Evolutionary conservation across 2,113 vertebrate species (phyloP), one percentile per base, ranked within the genome.

Genomic region (Oriolus oriolus): DNA sequence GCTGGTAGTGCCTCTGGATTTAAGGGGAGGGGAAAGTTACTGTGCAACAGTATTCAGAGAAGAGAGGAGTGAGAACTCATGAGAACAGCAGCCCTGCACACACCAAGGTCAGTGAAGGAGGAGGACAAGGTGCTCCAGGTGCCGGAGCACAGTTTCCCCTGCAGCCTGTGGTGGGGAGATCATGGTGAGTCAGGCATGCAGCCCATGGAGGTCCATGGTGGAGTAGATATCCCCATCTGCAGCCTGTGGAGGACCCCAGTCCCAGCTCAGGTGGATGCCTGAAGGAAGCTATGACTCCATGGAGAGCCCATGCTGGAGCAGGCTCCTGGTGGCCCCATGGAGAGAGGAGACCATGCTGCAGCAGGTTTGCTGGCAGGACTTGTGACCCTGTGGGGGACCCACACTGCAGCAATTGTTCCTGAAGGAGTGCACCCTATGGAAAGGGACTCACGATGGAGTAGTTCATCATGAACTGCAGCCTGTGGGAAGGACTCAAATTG

Each of bases 181-280:
- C 41, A 12, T 1, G 13, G 18, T 13, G 47, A 39, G 10, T 14
- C 16, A 42, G 61, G 19, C 31, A 11, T 7, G 49, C 19, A 49
- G 54, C n/a, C 41, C 11, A 3, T 11, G 60, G 57, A 64, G 11
- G 20, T 31, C 26, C 65, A 26, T 21, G 31, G 41, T 15, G 50
- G 14, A 15, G 6, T 1, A 7, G 31, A 21, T 27, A 42, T 52
- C 68, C 44, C 33, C 45, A 19, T 7, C 37, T 61, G 47, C 47
- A 53, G 45, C 39, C 28, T 2, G 2, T 30, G 41, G 64, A 28
- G n/a, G 16, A 53, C 12, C 13, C 13, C 64, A 24, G 37, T 16
- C 22, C 63, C 45, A 69, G 54, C 0, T 0, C 13, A 39, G 16
- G 8, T 7, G 28, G 54, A 52, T 44, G 39, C 12, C 28, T 28